Evolutionary conservation across 1,140 invertebrate genomes (phyloP).

Genomic region (Dufourea novaeangliae): DNA sequence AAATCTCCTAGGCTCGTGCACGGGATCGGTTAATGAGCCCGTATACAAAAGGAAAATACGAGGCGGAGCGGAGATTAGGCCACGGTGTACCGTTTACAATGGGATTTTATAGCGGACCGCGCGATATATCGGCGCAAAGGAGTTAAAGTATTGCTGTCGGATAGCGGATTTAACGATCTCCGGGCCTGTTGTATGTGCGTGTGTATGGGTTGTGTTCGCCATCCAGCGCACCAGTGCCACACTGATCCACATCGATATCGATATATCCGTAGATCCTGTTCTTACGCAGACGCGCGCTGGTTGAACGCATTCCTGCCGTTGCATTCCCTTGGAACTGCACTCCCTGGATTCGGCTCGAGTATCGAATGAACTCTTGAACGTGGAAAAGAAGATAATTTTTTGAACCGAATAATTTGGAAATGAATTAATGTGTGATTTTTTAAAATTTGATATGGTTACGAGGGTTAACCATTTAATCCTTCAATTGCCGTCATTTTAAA

Average conservation of each 20-base stretch:
- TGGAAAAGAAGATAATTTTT: neutral
- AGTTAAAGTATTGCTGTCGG: conserved; percentile 39
- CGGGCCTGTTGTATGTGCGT: no score
- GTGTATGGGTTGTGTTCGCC: conserved; percentile 29
- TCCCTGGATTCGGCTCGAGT: neutral
- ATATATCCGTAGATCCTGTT: conserved; percentile 68
- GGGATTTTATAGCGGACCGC: conserved; percentile 41
- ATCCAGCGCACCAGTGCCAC: conserved; percentile 63
- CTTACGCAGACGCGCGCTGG: conserved; percentile 32
- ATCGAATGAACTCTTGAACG: neutral
- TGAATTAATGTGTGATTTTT: no score
- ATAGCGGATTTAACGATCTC: conserved; percentile 55
- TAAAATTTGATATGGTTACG: no score
- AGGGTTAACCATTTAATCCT: no score
- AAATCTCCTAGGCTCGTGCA: conserved; percentile 4
- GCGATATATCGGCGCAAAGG: conserved; percentile 56
- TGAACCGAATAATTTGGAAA: neutral
- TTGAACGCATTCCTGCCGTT: conserved; percentile 1
- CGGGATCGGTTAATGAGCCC: conserved; percentile 30
- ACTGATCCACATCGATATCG: conserved; percentile 70
- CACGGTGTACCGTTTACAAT: conserved; percentile 44
- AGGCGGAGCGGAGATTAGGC: conserved; percentile 24
- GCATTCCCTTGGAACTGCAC: neutral
- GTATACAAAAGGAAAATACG: conserved; percentile 29
- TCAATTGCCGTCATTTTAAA: no score